These are phyloP conservation scores for Molossus molossus DNA, from an alignment of 2,797 vertebrate genomes.

Conservation along the genomic window DNA sequence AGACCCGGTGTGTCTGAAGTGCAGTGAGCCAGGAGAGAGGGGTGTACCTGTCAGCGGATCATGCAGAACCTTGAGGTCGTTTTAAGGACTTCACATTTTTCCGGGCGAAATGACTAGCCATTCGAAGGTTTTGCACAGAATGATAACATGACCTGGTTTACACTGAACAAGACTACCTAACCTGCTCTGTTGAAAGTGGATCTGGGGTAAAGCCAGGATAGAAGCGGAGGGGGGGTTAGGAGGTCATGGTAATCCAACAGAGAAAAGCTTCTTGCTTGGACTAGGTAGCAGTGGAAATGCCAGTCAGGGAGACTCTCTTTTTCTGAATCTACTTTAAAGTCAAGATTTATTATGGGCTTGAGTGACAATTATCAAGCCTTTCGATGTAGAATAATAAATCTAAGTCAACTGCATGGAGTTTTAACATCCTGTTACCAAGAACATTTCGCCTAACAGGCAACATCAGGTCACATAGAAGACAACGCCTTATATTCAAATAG, in stretches of 20 bases:
- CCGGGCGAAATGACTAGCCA: neutral
- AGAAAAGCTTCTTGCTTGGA: neutral
- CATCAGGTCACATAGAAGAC: conserved; percentile 65
- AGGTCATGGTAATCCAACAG: neutral
- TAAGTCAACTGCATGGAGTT: conserved; percentile 76
- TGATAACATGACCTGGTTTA: neutral
- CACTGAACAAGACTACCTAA: neutral
- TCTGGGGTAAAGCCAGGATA: neutral
- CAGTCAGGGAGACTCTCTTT: neutral
- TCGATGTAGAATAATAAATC: conserved; percentile 71
- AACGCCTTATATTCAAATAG: conserved; percentile 81
- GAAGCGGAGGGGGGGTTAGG: neutral
- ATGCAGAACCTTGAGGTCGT: neutral
- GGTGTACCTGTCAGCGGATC: neutral
- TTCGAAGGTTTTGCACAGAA: neutral
- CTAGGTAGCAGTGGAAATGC: neutral
- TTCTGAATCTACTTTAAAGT: neutral
- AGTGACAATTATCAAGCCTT: neutral
- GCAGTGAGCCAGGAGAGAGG: neutral
- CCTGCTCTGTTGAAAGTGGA: neutral
- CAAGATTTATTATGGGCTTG: conserved; percentile 14
- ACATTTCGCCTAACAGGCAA: conserved; percentile 75
- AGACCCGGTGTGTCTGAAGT: neutral
- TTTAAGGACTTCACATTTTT: neutral
- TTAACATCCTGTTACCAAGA: conserved; percentile 83